Evolutionary conservation across 1,140 invertebrate species (phyloP).

Genomic region (Armadillidium nasatum): DNA sequence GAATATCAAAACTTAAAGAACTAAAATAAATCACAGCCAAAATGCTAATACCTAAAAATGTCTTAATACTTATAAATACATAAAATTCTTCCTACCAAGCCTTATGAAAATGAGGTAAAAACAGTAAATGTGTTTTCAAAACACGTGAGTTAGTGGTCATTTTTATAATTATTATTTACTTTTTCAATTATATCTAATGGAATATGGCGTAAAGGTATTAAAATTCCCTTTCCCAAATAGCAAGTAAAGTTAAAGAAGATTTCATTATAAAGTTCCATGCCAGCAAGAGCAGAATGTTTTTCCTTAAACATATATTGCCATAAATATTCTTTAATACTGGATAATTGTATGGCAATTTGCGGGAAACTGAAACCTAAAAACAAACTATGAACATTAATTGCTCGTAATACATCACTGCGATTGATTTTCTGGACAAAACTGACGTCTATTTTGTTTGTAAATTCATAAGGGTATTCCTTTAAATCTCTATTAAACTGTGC

Average conservation of each 20-base stretch:
- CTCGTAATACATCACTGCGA: not conserved
- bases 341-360: not conserved
- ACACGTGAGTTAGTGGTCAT: too few species aligned
- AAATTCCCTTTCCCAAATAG: not conserved
- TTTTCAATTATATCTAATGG: not conserved
- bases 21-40: too few species aligned
- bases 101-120: too few species aligned
- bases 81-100: too few species aligned
- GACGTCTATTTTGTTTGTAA: not conserved
- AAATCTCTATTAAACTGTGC: not conserved
- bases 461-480: not conserved
- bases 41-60: too few species aligned
- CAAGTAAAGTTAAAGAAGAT: not conserved
- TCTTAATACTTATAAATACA: too few species aligned
- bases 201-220: not conserved
- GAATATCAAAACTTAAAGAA: too few species aligned
- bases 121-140: too few species aligned
- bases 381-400: not conserved
- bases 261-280: constrained; percentile 6
- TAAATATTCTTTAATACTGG: not conserved
- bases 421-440: not conserved
- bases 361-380: not conserved
- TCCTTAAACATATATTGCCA: not conserved
- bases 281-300: not conserved
- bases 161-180: not conserved